Evolutionary conservation across 2,797 vertebrate species (phyloP).

Genomic region (Scomberomorus guttatus): DNA sequence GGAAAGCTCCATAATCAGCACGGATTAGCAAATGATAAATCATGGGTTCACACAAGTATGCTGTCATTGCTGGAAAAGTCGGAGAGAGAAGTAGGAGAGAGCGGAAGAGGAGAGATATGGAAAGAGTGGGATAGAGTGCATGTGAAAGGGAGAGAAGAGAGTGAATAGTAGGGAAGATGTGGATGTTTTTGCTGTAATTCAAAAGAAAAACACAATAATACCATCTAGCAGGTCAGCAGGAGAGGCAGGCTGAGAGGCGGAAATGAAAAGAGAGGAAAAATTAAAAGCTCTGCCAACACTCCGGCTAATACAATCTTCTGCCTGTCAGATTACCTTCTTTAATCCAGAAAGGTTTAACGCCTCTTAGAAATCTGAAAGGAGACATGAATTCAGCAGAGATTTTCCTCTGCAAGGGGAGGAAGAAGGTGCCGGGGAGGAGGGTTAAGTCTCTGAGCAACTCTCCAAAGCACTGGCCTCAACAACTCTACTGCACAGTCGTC

Average conservation of each 20-base stretch:
- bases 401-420: constrained; percentile 70
- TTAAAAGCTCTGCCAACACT: constrained; percentile 86
- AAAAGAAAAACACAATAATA: constrained; percentile 78
- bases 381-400: constrained; percentile 85
- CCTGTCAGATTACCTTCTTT: constrained; percentile 88
- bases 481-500: constrained; percentile 67
- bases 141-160: constrained; percentile 44
- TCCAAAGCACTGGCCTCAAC: constrained; percentile 74
- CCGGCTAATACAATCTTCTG: constrained; percentile 87
- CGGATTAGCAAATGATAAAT: constrained; percentile 86
- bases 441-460: constrained; percentile 77
- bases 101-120: constrained; percentile 47
- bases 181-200: constrained; percentile 79
- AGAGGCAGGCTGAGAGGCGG: constrained; percentile 66
- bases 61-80: constrained; percentile 73
- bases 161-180: constrained; percentile 62
- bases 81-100: constrained; percentile 36
- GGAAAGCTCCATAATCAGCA: constrained; percentile 83
- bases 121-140: constrained; percentile 45
- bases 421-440: constrained; percentile 67
- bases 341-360: constrained; percentile 88
- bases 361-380: constrained; percentile 86
- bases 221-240: constrained; percentile 79
- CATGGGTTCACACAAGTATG: constrained; percentile 79
- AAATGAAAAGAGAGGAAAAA: constrained; percentile 76